Evolutionary conservation across 2,888 invertebrate genomes (phyloP), one percentile per base, ranked within the genome.

Genomic region (Melanophora roralis): DNA sequence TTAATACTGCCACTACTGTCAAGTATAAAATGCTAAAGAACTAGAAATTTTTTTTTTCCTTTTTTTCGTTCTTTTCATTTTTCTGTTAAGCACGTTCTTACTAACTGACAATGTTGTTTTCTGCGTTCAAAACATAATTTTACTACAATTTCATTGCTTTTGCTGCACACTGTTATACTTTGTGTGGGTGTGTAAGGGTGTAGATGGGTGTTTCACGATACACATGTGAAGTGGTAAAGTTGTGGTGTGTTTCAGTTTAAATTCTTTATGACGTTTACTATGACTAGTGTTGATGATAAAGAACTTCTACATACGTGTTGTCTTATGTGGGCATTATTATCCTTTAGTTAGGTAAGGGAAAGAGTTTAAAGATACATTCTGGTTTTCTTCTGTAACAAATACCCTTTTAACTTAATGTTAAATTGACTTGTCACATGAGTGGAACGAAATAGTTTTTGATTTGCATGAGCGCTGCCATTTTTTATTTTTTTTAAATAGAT

Each of bases 261-360:
- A 73, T 72, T 72, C 67, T 72, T 78, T 78, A 60, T 78, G 77
- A 78, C 72, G 59, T 65, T 38, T 77, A 51, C 71, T 51, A 21
- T 32, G 53, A 65, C 59, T 65, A 72, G 72, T 78, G 72, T 67
- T 78, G 78, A 72, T 78, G 72, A 78, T 72, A 60, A 78, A 73
- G 78, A 78, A 78, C 60, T 71, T 72, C 62, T 60, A 55, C 62
- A 78, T 67, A 73, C 77, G 67, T 67, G 65, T 38, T 36, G 34
- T 40, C 45, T 76, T 43, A 45, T 59, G 53, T 60, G 27, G 59
- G 9, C 32, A 59, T 60, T 72, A n/a, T 65, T 55, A 64, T 57
- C 27, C 49, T 40, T 43, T 57, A 3, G 2, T 74, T 55, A n/a
- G 69, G 40, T 49, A 6, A 16, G 43, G 36, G 16, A 49, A 43